phyloP scores from a whole-genome alignment of 1,140 invertebrate genomes.

The Sinonovacula constricta region DNA sequence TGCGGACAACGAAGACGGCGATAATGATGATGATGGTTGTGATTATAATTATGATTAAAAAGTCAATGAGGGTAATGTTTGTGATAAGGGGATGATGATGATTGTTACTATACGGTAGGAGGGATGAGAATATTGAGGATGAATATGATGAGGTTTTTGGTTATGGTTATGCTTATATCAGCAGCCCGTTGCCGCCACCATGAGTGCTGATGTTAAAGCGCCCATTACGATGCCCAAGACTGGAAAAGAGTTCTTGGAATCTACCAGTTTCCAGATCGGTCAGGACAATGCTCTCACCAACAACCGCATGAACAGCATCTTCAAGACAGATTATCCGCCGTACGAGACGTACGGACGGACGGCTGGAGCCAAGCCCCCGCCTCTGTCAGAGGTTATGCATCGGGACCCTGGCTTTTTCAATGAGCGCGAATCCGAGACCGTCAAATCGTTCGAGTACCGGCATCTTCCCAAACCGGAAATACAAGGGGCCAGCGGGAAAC shows the following conservation, averaged over 20 bases:
- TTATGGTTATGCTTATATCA: no score
- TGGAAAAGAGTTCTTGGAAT: constrained; percentile 56
- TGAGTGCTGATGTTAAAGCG: constrained; percentile 30
- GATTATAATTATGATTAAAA: no score
- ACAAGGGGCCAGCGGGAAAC: constrained; percentile 60
- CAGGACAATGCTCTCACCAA: constrained; percentile 65
- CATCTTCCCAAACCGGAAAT: constrained; percentile 62
- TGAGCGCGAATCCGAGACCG: constrained; percentile 69
- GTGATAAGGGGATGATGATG: no score
- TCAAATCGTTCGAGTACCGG: constrained; percentile 64
- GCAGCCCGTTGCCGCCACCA: background rate
- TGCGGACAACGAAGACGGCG: no score
- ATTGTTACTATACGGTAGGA: no score
- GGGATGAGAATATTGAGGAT: no score
- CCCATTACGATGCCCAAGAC: constrained; percentile 54
- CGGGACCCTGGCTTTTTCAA: constrained; percentile 68
- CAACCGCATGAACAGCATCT: constrained; percentile 63
- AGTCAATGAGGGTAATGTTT: no score
- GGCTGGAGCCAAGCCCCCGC: constrained; percentile 60
- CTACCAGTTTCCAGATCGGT: constrained; percentile 66
- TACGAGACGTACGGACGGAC: constrained; percentile 55
- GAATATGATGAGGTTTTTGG: no score
- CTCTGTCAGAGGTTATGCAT: constrained; percentile 70
- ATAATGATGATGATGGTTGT: no score
- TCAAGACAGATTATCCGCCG: constrained; percentile 69